Base-by-base conservation (phyloP, 2,113 vertebrate species). In the Nannospalax galili region DNA sequence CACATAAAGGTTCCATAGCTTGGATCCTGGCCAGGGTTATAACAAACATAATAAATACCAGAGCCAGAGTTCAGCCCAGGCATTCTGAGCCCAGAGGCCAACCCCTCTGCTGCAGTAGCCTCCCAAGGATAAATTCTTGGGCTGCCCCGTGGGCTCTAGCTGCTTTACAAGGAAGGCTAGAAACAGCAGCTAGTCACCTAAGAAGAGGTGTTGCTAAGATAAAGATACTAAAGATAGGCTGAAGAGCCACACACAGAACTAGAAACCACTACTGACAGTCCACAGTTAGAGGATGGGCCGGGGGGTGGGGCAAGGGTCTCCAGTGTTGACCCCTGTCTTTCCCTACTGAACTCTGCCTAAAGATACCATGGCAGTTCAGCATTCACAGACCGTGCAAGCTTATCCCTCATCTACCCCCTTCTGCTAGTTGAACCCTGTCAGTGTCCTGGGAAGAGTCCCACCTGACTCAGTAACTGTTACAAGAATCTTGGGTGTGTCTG, bases 401-500 rank as follows among this genome's bases (percentile, higher is more conserved):
- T 40, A 35, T 75, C 52, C 45, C 72, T 88, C 40, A n/a, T 22
- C 40, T 20, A 17, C 56, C 7, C 26, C 11, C 48, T 62, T 62
- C 40, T 73, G n/a, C 16, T 74, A 37, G 22, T 0, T 60, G n/a
- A 74, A 72, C 65, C 60, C 45, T 92, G 60, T 40, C 3, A 3
- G 91, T 1, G 22, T 37, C 89, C 65, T 15, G 56, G 24, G 74
- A 73, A 67, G 58, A 67, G 56, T 24, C 12, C 62, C 30, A 9
- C 75, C 45, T 92, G 82, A 81, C n/a, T 56, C 37, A 90, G 65
- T 70, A 80, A 84, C 74, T 16, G 4, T 52, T 84, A 56, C 2
- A 92, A 93, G 58, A 84, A 90, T 91, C 93, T 81, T 37, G 73
- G 60, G 52, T 45, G n/a, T 70, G 77, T 60, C 70, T 64, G 65